Base-by-base conservation (phyloP, 2,113 vertebrate genomes). In the Brienomyrus longianalis region DNA sequence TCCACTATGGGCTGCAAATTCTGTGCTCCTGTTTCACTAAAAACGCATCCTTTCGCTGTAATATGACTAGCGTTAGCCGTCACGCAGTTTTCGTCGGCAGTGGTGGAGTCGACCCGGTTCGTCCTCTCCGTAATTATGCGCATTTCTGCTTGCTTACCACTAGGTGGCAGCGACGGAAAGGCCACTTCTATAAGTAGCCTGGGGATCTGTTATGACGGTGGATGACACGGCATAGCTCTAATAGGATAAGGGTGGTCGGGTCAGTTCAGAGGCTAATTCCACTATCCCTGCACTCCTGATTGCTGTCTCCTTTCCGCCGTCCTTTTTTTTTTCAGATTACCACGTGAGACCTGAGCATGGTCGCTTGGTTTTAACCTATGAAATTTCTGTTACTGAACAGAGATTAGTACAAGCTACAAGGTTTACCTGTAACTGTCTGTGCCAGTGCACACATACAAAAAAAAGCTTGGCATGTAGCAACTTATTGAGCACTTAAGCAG, bases 311-410 rank as follows among this genome's bases (percentile, higher is more conserved):
- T 62, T 2, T 70, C 48, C 51, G 45, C 90, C 84, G 74, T 86
- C 59, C 50, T 15, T 88, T 39, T 35, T 89, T 89, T n/a, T 88
- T 83, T 88, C 90, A 90, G 89, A 91, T 92, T 89, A 92, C 87
- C 59, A 56, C 77, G 80, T 10, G 47, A 92, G 21, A 74, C 91
- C 56, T 89, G 0, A 62, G 45, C 88, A n/a, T 54, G n/a, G 8
- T 85, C 43, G 7, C 77, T 54, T 50, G 80, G 62, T 11, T 88
- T 27, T 80, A 23, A 83, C 88, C 47, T n/a, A 86, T 89, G 3
- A 90, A 90, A 54, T 90, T 87, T 21, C 39, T 80, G 84, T 83
- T 83, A 2, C 45, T 86, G 23, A 89, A 39, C 45, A 66, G 56
- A 90, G 50, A 90, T 90, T 86, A 91, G 35, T 83, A 87, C 52